Evolutionary conservation across 2,113 vertebrate genomes (phyloP), one percentile per base, ranked within the genome.

Genomic region (Ammodramus savannarum): DNA sequence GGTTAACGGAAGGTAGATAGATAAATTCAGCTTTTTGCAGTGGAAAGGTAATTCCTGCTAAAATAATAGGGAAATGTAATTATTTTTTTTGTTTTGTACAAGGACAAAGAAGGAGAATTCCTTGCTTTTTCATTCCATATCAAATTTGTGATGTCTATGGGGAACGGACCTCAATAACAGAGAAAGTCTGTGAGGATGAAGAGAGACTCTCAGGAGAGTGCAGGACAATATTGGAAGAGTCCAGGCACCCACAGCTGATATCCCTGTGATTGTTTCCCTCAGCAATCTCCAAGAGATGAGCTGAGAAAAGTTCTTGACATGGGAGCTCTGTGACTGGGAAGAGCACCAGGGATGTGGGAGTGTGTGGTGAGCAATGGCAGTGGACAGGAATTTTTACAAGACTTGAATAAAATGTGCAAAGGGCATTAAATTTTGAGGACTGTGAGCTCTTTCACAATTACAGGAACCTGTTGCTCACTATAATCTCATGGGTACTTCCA

Each of bases 111-210:
- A 66, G 58, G 57, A 57, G 7, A 72, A 80, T 38, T 90, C 16
- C 43, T 74, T n/a, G 14, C 11, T 39, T 78, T 87, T 29, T 63
- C 21, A 7, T 79, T 87, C 13, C 38, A 25, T 81, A 13, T 81
- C 7, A 87, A 75, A 65, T 22, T 21, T 21, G 6, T 81, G 43
- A 51, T 25, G 10, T 66, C 77, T 66, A 1, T 34, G 6, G 68
- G 55, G 63, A 89, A 67, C n/a, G 34, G 14, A 87, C 63, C 39
- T 94, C 65, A 93, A 87, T 91, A 95, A 85, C 16, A 55, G 55
- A 66, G n/a, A 62, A 89, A 67, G 27, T 39, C 48, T 68, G 21
- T 27, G 39, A 85, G 36, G 48, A 25, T 78, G 25, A 85, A 72
- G 44, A 94, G 52, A 23, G 22, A 27, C 31, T 82, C 65, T 87